These are phyloP conservation scores for Mastomys coucha DNA, from an alignment of 2,113 vertebrate genomes.

Conservation along the genomic window DNA sequence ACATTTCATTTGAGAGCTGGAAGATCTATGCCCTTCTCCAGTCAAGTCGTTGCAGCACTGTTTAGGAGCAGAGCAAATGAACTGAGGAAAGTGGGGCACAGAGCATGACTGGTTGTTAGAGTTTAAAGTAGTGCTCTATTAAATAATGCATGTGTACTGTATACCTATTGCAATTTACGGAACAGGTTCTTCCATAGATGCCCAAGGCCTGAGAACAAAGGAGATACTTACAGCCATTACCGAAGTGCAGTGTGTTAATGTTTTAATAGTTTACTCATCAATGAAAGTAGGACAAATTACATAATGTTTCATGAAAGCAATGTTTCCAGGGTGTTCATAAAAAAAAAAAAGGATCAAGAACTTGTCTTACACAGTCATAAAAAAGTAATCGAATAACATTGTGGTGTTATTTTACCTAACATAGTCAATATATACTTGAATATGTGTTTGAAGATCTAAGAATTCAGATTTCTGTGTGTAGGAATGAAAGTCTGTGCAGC, in stretches of 20 bases:
- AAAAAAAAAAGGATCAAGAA: neutral
- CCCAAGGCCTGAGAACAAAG: conserved; percentile 26
- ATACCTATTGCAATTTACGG: conserved; percentile 10
- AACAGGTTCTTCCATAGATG: conserved; percentile 19
- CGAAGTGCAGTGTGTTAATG: conserved; percentile 44
- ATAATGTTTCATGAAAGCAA: neutral
- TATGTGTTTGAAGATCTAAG: conserved; percentile 15
- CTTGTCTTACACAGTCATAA: neutral
- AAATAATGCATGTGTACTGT: conserved; percentile 56
- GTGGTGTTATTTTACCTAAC: conserved; percentile 24
- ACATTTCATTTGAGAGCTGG: neutral
- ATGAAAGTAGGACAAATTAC: conserved; percentile 1
- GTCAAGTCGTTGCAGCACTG: neutral
- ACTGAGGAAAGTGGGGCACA: neutral
- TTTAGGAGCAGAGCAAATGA: neutral
- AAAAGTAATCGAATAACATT: conserved; percentile 25
- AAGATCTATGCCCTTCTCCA: neutral
- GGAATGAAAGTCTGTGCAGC: conserved; percentile 42
- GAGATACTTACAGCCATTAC: conserved; percentile 5
- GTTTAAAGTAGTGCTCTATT: conserved; percentile 48
- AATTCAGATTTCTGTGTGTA: conserved; percentile 32
- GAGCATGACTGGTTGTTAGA: neutral
- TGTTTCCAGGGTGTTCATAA: neutral
- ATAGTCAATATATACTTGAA: conserved; percentile 4
- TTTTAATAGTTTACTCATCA: conserved; percentile 56